A percentile compares a stretch with the other conserved stretches of the same genome.
These are phyloP conservation scores for Pegoplata infirma DNA, from an alignment of 2,888 invertebrate genomes.

Conservation along the genomic window DNA sequence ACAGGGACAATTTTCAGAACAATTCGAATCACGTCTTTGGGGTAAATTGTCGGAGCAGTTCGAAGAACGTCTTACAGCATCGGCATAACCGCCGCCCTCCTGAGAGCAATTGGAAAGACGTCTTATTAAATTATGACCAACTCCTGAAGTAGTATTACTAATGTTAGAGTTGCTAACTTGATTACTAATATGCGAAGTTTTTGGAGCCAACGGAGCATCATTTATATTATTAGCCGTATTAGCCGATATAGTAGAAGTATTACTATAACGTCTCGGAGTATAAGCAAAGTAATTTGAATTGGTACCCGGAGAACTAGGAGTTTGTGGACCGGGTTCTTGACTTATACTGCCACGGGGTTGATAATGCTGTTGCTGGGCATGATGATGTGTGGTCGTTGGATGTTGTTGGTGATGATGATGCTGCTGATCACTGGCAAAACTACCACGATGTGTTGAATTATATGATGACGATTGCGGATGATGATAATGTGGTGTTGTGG, in stretches of 20 bases:
- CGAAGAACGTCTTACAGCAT: slow-evolving; percentile 76
- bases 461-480: slow-evolving; percentile 64
- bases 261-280: slow-evolving; percentile 82
- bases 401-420: slow-evolving; percentile 56
- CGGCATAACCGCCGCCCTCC: slow-evolving; percentile 71
- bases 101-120: slow-evolving; percentile 77
- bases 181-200: slow-evolving; percentile 14
- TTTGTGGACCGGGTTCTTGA: slow-evolving; percentile 57
- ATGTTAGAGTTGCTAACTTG: slow-evolving; percentile 40
- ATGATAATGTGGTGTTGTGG: slow-evolving; percentile 58
- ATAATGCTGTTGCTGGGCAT: slow-evolving; percentile 65
- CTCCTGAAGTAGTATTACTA: slow-evolving; percentile 55
- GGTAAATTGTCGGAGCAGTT: slow-evolving; percentile 75
- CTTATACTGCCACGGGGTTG: slow-evolving; percentile 71
- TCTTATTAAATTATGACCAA: slow-evolving; percentile 66
- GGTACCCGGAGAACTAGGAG: slow-evolving; percentile 58
- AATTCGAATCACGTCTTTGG: slow-evolving; percentile 75
- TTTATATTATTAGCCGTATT: slow-evolving; percentile 62
- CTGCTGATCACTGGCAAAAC: slow-evolving; percentile 63
- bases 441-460: slow-evolving; percentile 66
- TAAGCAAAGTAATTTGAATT: slow-evolving; percentile 72
- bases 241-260: slow-evolving; percentile 80
- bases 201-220: slow-evolving; percentile 43
- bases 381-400: slow-evolving; percentile 34
- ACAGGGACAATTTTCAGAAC: slow-evolving; percentile 77